phyloP scores from a whole-genome alignment of 2,797 vertebrate genomes.

The Poecilia gillii region DNA sequence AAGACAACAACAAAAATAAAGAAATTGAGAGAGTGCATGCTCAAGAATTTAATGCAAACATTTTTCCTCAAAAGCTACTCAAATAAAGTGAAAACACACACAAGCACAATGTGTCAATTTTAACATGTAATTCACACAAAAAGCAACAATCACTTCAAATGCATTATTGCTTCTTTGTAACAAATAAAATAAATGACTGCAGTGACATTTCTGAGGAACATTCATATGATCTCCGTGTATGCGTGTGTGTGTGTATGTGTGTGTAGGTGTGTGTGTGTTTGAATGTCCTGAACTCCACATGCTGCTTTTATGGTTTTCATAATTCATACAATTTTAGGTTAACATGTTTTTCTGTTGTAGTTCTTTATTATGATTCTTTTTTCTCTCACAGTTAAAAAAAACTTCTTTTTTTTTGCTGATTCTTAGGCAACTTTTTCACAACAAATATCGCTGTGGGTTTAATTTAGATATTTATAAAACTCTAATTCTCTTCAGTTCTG shows the following conservation, averaged over 20 bases:
- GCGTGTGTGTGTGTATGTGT: background rate
- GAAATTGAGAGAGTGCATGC: background rate
- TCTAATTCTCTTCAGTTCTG: background rate
- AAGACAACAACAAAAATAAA: background rate
- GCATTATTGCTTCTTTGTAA: background rate
- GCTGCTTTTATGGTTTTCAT: background rate
- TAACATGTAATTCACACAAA: background rate
- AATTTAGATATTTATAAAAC: background rate
- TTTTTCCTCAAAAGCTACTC: background rate
- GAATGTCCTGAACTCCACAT: background rate
- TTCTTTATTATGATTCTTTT: background rate
- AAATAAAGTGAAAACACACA: background rate
- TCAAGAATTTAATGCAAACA: background rate
- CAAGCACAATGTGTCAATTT: background rate
- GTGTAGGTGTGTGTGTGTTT: too few relatives aligned
- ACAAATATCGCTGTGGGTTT: background rate
- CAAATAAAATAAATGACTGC: background rate
- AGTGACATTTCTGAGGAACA: background rate
- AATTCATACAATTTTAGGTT: background rate
- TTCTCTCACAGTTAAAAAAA: background rate
- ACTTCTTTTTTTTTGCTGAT: background rate
- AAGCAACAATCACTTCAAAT: background rate
- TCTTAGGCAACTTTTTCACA: background rate
- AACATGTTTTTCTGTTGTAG: background rate
- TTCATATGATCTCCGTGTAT: background rate